These are phyloP conservation scores for Eupsilia transversa DNA, from an alignment of 2,888 invertebrate species.

Conservation along the genomic window DNA sequence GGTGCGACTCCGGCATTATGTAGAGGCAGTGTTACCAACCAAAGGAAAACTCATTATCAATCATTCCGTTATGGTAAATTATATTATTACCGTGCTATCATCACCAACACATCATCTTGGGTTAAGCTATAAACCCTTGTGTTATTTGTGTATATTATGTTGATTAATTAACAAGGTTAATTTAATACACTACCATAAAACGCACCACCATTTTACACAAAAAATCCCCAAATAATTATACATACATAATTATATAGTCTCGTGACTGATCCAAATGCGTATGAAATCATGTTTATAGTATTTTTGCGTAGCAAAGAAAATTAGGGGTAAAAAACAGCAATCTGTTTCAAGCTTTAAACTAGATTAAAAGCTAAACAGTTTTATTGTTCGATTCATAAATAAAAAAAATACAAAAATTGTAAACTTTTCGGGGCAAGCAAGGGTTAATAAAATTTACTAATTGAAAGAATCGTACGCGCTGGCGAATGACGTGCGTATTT, in stretches of 20 bases:
- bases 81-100: constrained; percentile 11
- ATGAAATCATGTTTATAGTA: constrained; percentile 1
- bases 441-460: neutral
- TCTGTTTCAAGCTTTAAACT: constrained; percentile 5
- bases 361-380: constrained; percentile 13
- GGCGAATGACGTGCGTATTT: neutral
- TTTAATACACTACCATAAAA: neutral
- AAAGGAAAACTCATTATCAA: no score
- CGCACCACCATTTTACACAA: neutral
- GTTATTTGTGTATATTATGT: constrained; percentile 3
- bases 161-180: neutral
- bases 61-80: neutral
- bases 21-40: no score
- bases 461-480: neutral
- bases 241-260: no score
- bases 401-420: neutral
- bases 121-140: neutral
- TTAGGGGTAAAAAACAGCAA: neutral
- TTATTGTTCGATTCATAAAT: neutral
- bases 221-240: neutral
- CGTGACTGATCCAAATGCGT: neutral
- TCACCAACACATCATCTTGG: neutral
- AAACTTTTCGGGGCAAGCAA: neutral
- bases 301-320: constrained; percentile 11
- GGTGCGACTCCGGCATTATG: no score